Base-by-base conservation (phyloP, 1,140 invertebrate genomes). In the Paralvinella palmiformis region DNA sequence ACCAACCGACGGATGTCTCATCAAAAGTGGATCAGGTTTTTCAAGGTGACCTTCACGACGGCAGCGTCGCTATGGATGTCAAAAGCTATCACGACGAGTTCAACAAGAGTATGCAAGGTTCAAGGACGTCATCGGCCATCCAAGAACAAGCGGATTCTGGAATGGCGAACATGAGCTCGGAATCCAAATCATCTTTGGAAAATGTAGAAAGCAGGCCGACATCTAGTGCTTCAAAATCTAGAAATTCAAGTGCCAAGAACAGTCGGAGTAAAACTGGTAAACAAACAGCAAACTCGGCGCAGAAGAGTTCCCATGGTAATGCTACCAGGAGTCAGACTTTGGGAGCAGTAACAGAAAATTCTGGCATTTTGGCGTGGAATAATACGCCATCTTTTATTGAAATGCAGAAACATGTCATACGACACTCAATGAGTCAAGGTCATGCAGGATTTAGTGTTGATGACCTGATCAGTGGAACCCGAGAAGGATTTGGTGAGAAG, bases 351-450 rank as follows among this genome's bases (percentile, higher is more conserved):
- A n/a, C n/a, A n/a, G n/a, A n/a, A n/a, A n/a, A n/a, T n/a, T n/a
- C n/a, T n/a, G n/a, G n/a, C n/a, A 61, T 73, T 36, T 29, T 32
- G 32, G 68, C 70, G 10, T 75, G 72, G 73, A 79, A 80, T 64
- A 68, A 61, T n/a, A 77, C 76, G 10, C 78, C 76, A 22, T 68
- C 64, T 44, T 59, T 74, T 48, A 70, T 77, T 7, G 58, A 69
- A n/a, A 63, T 79, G 59, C 78, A 79, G 63, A 74, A 70, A 62
- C 75, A 79, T 67, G 67, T 73, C 41, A 45, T 57, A 7, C 59
- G 57, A 22, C 66, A 68, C 41, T 20, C n/a, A 20, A 7, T 29
- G 7, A 52, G 27, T 32, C 29, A 57, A 27, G 27, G 33, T 36
- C 50, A 7, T 41, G 65, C 74, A 36, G 64, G 66, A 10, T 75